Base-by-base conservation (phyloP, 2,797 vertebrate genomes). In the Eleutherodactylus coqui region DNA sequence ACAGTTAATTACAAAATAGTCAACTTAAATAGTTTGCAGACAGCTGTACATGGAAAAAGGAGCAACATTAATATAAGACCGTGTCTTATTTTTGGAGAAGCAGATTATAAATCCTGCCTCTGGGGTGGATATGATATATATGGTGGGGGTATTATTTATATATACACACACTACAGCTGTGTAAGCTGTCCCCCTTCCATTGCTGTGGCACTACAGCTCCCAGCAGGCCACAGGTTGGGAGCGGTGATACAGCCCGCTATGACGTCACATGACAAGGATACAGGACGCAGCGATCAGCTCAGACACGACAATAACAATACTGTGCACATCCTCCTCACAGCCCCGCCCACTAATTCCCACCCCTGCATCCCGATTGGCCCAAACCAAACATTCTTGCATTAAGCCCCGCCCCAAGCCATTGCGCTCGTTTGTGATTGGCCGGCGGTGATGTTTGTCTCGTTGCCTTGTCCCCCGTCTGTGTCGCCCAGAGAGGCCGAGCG, bases 301-400 rank as follows among this genome's bases (percentile, higher is more conserved):
- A 16, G 5, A 38, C 11, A 34, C 16, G 43, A 79, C 51, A 86
- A 87, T 53, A 87, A 87, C 80, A 87, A 83, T 41, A 32, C 32
- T 83, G 32, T 64, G 32, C 24, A 64, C 62, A 75, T 75, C 53
- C 69, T 75, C 47, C n/a, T 1, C 1, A 1, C 32, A 21, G 38
- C 55, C 27, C 64, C 78, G 43, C 78, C 84, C 36, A 1, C 2
- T 7, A 19, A 0, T 1, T 32, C 19, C 32, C 45, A 7, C 47
- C 47, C 34, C 49, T 24, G 19, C 4, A 1, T 10, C 1, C 29
- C 27, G 43, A 86, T 86, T 86, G 85, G 78, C n/a, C 55, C 14
- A 7, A 16, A 1, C 17, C 0, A 8, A 21, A 34, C 79, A 81
- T 49, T 82, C 67, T 64, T 43, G 4, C 13, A 8, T 10, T 0